Evolutionary conservation across 2,888 invertebrate genomes (phyloP).

Genomic region (Campoletis raptor): DNA sequence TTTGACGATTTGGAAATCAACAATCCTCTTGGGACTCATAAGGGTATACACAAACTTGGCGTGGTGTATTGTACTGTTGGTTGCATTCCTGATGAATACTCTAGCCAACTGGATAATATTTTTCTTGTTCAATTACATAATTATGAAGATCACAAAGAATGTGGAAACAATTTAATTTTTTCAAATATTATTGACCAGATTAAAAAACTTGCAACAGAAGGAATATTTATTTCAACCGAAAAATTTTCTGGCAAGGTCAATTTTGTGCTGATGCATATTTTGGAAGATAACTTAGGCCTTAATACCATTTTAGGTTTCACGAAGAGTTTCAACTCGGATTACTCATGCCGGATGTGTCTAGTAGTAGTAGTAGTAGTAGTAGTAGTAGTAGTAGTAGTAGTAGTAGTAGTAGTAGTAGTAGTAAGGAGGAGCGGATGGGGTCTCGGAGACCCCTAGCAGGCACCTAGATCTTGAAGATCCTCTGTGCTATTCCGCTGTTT

Average conservation of each 20-base stretch:
- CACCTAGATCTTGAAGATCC: too few species aligned
- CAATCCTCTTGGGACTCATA: constrained; percentile 68
- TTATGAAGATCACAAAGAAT: constrained; percentile 50
- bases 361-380: too few species aligned
- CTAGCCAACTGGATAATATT: constrained; percentile 69
- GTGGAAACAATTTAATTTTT: constrained; percentile 46
- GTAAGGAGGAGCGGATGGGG: too few species aligned
- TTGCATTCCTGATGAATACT: constrained; percentile 61
- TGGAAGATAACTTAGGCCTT: constrained; percentile 64
- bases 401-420: too few species aligned
- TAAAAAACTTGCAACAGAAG: constrained; percentile 58
- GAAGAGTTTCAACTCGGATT: constrained; percentile 58
- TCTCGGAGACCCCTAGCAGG: too few species aligned
- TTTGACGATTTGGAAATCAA: constrained; percentile 72
- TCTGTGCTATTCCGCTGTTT: too few species aligned
- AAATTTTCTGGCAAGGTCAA: constrained; percentile 19
- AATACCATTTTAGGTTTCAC: constrained; percentile 57
- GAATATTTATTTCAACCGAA: constrained; percentile 51
- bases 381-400: too few species aligned
- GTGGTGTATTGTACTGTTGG: constrained; percentile 66
- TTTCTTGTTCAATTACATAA: constrained; percentile 71
- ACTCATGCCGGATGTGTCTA: constrained; percentile 73
- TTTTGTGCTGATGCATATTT: constrained; percentile 55
- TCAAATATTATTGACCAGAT: constrained; percentile 55
- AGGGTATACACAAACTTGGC: constrained; percentile 68